Conservation (phyloP, 2,888 invertebrate species). For the Fissipunctia ypsillon region DNA sequence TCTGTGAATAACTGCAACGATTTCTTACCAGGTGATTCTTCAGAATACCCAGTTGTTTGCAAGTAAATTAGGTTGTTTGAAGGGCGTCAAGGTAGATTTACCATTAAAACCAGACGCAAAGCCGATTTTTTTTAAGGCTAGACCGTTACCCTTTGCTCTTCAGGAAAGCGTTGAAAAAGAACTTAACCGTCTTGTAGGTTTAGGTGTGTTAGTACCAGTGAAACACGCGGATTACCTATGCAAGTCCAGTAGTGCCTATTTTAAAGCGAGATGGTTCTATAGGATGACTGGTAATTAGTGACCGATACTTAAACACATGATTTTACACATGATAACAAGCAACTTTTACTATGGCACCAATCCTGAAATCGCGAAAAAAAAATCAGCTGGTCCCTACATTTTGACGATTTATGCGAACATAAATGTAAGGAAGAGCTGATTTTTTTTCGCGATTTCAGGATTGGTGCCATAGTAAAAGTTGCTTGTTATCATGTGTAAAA, state of each 20-base stretch:
- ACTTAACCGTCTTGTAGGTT: conserved; percentile 34
- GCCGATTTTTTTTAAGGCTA: not conserved
- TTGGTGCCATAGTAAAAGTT: too few species aligned
- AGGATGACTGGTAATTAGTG: too few species aligned
- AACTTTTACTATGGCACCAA: too few species aligned
- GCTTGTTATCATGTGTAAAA: too few species aligned
- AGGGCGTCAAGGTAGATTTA: not conserved
- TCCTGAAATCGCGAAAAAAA: too few species aligned
- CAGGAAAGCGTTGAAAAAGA: conserved; percentile 34
- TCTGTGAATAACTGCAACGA: not conserved
- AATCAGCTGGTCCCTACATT: too few species aligned
- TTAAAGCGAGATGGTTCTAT: too few species aligned
- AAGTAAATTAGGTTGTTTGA: conserved; percentile 1
- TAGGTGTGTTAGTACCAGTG: conserved; percentile 11
- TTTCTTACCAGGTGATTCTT: not conserved
- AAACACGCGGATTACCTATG: conserved; percentile 14
- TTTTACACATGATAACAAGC: too few species aligned
- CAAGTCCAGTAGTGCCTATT: conserved; percentile 12
- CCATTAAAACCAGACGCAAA: not conserved
- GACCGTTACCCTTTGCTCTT: not conserved
- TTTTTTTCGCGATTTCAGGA: too few species aligned
- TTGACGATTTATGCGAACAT: too few species aligned
- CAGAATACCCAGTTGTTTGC: not conserved
- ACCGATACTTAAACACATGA: too few species aligned
- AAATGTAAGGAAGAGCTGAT: too few species aligned